Conservation (phyloP, 2,113 vertebrate genomes). For the Choloepus hoffmanni region DNA sequence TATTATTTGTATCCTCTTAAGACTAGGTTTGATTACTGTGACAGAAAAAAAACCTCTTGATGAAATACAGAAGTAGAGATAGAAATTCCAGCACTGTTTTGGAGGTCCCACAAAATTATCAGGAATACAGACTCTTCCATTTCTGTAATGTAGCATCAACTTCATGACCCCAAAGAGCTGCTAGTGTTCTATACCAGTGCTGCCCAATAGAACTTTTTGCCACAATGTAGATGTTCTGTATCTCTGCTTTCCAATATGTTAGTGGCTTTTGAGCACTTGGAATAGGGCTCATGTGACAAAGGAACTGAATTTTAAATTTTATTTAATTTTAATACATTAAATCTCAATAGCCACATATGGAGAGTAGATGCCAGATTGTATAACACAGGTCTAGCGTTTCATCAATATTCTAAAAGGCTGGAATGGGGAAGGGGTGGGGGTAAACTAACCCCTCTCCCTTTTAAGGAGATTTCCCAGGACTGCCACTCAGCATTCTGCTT, state of each 20-base stretch:
- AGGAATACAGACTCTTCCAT: not conserved
- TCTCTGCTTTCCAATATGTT: too few relatives aligned
- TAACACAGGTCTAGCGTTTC: not conserved
- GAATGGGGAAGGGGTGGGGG: not conserved
- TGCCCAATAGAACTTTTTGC: not conserved
- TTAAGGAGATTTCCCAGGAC: not conserved
- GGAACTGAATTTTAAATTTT: not conserved
- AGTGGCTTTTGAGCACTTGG: not conserved
- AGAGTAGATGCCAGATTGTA: not conserved
- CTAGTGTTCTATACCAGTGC: too few relatives aligned
- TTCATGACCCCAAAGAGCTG: not conserved
- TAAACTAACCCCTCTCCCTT: not conserved
- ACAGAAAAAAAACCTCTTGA: not conserved
- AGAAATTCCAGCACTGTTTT: not conserved
- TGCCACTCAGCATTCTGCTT: not conserved
- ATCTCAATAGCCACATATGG: not conserved
- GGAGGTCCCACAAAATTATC: not conserved
- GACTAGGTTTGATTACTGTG: not conserved
- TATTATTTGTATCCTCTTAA: not conserved
- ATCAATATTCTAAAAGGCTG: not conserved
- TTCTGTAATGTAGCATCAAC: not conserved
- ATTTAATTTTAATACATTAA: not conserved
- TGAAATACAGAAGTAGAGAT: not conserved
- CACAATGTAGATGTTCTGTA: rapidly evolving
- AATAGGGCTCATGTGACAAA: not conserved